Evolutionary conservation across 2,113 vertebrate species (phyloP), one percentile per base, ranked within the genome.

Genomic region (Morone chrysops): DNA sequence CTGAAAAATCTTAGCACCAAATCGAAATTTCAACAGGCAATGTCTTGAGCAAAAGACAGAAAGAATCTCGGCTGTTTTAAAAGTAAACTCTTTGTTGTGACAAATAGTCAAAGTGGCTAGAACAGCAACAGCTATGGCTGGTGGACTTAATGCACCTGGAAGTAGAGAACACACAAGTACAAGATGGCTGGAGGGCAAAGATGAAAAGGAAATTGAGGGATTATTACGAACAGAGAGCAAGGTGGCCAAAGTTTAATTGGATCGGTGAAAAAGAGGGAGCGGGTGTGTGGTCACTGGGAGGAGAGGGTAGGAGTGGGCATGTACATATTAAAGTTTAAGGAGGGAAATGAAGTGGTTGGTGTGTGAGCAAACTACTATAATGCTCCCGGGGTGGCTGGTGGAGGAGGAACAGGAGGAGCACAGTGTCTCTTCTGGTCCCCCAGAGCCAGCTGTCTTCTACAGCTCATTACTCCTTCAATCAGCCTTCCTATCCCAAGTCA

Each of bases 381-480:
- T 68, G 70, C 75, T 81, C 50, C 66, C 12, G 8, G 47, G 61
- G 67, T 50, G 69, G 25, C 53, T 9, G 76, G 67, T 10, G 80
- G 75, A 67, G 69, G 70, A 53, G 74, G 74, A 71, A n/a, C 4
- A 12, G 75, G 78, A 79, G 66, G 72, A 78, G 60, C 6, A 47
- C 41, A 70, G 62, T 1, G 47, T 60, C 71, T 81, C 68, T 56
- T 60, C 54, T 16, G 56, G 41, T 87, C 78, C 82, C 85, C 6
- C 36, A 51, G 88, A 63, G 70, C 63, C 20, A 8, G 31, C 82
- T 36, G 84, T 70, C 83, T 72, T 78, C 78, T 73, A 16, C 77
- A 78, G 81, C 83, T 93, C 90, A 86, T 92, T 88, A 89, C 83
- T 80, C 57, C 87, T 89, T 88, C 85, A 69, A 85, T 89, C 85